Evolutionary conservation across 2,113 vertebrate species (phyloP), one percentile per base, ranked within the genome.

Genomic region (Rhegmatorhina hoffmannsi): DNA sequence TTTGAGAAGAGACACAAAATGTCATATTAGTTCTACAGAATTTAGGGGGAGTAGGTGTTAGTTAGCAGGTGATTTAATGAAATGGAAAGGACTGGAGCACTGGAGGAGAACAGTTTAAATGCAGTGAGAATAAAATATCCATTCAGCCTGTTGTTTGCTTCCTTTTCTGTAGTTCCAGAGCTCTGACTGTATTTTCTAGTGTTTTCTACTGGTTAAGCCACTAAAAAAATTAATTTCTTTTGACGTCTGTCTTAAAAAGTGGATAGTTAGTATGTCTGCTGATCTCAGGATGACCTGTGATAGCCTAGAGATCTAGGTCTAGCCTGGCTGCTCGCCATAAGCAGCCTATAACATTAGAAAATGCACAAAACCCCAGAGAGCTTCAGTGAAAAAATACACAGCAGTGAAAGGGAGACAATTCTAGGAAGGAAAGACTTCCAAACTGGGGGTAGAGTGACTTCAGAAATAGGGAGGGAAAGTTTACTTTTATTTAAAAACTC

Each of bases 211-310:
- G 11, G 52, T 90, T 74, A 69, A 69, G 13, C 17, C 24, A 74
- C 29, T 69, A 80, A 91, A 33, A 2, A 69, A 69, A 36, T 53
- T 90, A 88, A 94, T 91, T 86, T 92, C 19, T 95, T 90, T 83
- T 92, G 92, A 95, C 3, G 0, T 94, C 53, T 90, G 64, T 91
- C 91, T 92, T 84, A 63, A 92, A 87, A 46, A 78, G 80, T 84
- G 63, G 18, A 44, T 80, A 1, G 1, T 73, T 83, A 87, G 3
- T 23, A 36, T 70, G 75, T 47, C 14, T 0, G 0, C 18, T 80
- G 47, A 26, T 85, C 72, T 84, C 55, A 81, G 36, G 47, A 70
- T 84, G 82, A 75, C 47, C 89, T 68, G 21, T 49, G 52, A 52
- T 59, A 95, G 84, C 87, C 63, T 75, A 59, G 50, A 85, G 75